Percentiles rank a stretch among this genome's conserved stretches.
These are phyloP conservation scores for Caloenas nicobarica DNA, from an alignment of 2,113 vertebrate species.

Conservation along the genomic window DNA sequence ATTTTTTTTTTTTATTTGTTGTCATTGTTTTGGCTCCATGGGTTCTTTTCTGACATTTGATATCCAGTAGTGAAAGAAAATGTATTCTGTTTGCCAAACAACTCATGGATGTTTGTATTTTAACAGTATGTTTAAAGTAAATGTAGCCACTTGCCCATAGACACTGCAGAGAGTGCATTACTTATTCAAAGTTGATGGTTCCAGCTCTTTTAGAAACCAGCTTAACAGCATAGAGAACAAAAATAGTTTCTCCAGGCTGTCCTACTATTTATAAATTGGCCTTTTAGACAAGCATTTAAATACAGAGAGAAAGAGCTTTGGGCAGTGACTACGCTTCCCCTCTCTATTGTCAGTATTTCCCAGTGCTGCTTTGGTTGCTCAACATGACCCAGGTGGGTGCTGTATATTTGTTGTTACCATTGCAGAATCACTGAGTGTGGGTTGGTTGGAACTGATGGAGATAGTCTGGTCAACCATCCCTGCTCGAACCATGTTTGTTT, in stretches of 20 bases:
- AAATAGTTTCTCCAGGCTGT: neutral
- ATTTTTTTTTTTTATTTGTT: neutral
- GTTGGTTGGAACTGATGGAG: neutral
- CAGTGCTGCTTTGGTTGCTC: neutral
- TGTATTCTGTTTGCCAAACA: neutral
- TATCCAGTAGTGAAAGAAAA: neutral
- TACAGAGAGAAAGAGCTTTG: neutral
- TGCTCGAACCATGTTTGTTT: neutral
- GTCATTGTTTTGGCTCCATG: neutral
- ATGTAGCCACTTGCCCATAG: neutral
- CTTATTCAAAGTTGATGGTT: neutral
- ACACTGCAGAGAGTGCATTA: neutral
- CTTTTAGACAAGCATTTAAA: neutral
- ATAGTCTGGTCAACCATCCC: accelerated
- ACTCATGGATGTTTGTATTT: neutral
- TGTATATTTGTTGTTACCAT: neutral
- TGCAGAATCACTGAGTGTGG: neutral
- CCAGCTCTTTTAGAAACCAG: neutral
- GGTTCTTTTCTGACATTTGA: neutral
- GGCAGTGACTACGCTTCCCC: neutral
- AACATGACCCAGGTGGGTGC: neutral
- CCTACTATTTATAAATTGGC: neutral
- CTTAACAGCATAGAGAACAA: neutral
- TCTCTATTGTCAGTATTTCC: neutral
- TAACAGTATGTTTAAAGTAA: neutral